Evolutionary conservation across 2,888 invertebrate genomes (phyloP), one percentile per base, ranked within the genome.

Genomic region (Macrophya annulata): DNA sequence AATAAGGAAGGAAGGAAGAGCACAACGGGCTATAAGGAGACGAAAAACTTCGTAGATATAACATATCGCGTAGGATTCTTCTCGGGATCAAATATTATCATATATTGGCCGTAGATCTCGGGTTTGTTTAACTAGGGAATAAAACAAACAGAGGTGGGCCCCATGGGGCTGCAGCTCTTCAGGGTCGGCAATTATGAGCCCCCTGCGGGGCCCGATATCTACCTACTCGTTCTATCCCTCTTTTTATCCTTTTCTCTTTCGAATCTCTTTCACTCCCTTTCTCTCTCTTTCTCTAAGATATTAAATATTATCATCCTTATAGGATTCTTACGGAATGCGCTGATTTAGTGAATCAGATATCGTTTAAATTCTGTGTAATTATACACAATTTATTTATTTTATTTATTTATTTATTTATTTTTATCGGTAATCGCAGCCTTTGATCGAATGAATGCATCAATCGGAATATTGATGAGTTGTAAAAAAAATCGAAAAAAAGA

Each of bases 141-240:
- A 93, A 93, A 93, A 93, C 93, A 93, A 93, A 93, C 93, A 93
- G 91, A 91, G 91, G 88, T 89, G 90, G 90, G 91, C 93, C 92
- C 93, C 93, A 92, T 92, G 93, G 92, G 92, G 92, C 90, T 90
- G 90, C 89, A 91, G 92, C 92, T 93, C 92, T 92, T 92, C 92
- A 93, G 92, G 92, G 92, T 92, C 93, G 91, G 93, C 93, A 93
- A 93, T 93, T 93, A 93, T 93, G 93, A 92, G 91, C 91, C 93
- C 91, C 93, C 93, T 91, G 92, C 91, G 88, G 93, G 90, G 91
- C 87, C 90, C 90, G 84, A 89, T 91, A 90, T 91, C 90, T 89
- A 87, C 89, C 89, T 89, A 87, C 87, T 81, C 65, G 45, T 74
- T 10, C 79, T 76, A 12, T 74, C n/a, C 84, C 88, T 87, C 85